These are phyloP conservation scores for Cryptoblepharus egeriae DNA, from an alignment of 2,797 vertebrate genomes.

Conservation along the genomic window DNA sequence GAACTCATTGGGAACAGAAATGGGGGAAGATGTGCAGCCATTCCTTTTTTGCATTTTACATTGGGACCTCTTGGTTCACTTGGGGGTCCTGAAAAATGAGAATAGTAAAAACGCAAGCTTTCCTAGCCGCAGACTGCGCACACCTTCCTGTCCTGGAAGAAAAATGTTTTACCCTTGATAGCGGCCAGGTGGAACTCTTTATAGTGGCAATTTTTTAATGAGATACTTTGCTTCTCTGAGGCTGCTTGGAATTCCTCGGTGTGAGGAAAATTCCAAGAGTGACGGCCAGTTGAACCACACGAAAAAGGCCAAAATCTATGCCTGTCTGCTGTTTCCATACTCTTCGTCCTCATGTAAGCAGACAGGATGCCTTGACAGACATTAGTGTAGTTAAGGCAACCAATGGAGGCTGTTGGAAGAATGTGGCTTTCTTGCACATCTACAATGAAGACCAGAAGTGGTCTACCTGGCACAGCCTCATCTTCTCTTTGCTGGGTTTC, in stretches of 20 bases:
- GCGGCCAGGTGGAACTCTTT: background rate
- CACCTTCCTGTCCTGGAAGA: background rate
- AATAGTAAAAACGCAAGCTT: background rate
- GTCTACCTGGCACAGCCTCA: background rate
- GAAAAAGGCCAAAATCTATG: background rate
- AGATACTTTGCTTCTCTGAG: background rate
- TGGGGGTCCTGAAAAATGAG: background rate
- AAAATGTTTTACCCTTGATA: background rate
- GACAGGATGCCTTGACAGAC: background rate
- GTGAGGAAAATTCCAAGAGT: conserved; percentile 1
- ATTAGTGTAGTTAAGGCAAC: background rate
- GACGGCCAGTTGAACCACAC: background rate
- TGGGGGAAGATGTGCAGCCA: background rate
- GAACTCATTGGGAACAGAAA: background rate
- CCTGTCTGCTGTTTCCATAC: background rate
- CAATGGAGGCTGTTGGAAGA: background rate
- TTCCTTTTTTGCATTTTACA: background rate
- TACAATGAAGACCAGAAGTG: background rate
- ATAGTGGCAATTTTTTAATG: background rate
- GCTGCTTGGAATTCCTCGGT: background rate
- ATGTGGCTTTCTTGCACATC: background rate
- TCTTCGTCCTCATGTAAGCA: background rate
- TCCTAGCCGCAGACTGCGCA: background rate
- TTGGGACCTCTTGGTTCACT: background rate
- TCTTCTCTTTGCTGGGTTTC: background rate